These are phyloP conservation scores for Falco naumanni DNA, from an alignment of 2,797 vertebrate species.

Conservation along the genomic window DNA sequence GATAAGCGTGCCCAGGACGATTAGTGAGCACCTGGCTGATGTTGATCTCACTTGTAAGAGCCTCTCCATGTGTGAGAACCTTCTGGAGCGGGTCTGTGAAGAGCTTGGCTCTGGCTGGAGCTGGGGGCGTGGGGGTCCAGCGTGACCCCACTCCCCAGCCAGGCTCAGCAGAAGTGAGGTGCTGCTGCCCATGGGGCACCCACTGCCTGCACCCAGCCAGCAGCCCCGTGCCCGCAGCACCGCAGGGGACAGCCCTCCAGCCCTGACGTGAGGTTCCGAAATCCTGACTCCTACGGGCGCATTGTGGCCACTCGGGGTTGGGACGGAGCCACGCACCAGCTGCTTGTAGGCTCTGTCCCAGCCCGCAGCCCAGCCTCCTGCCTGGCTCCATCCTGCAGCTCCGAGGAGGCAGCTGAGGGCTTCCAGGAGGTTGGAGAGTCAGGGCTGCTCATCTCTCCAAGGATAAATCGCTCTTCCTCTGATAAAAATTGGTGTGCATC, in stretches of 20 bases:
- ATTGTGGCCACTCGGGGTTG: not conserved
- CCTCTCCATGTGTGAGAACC: too few relatives aligned
- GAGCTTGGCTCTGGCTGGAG: not conserved
- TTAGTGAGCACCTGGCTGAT: not conserved
- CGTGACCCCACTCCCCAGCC: fast-evolving
- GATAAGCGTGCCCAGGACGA: too few relatives aligned
- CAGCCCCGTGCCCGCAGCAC: fast-evolving
- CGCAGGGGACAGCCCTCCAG: fast-evolving
- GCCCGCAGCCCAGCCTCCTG: not conserved
- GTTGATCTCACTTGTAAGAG: fast-evolving
- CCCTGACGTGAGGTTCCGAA: not conserved
- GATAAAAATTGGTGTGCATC: not conserved
- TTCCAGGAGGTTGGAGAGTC: not conserved
- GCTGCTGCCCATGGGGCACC: too few relatives aligned
- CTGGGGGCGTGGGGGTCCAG: not conserved
- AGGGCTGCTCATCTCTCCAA: not conserved
- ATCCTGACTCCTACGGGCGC: not conserved
- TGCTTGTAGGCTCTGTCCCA: not conserved
- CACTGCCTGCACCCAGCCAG: not conserved
- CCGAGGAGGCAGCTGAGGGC: not conserved
- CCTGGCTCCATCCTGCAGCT: not conserved
- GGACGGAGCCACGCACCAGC: not conserved
- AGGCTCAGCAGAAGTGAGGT: fast-evolving
- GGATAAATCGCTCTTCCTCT: not conserved
- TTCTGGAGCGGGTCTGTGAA: fast-evolving